Evolutionary conservation across 2,113 vertebrate genomes (phyloP), one percentile per base, ranked within the genome.

Genomic region (Axis porcinus): DNA sequence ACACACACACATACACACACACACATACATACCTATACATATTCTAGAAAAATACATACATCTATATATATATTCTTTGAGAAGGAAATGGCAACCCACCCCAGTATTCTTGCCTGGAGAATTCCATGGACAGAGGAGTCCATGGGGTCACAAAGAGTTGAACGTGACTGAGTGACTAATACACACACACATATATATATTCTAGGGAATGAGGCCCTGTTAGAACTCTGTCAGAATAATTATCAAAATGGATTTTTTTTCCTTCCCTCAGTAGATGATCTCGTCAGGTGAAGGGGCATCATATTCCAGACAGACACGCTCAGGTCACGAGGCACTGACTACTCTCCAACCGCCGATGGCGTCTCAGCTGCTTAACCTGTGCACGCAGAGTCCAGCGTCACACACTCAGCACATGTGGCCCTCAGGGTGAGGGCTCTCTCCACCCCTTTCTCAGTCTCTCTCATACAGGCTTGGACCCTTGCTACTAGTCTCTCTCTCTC

Each of bases 291-390:
- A 70, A 67, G 57, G 23, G 40, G 82, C 95, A 89, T 95, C 78
- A 57, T 79, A 97, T 76, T 96, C 67, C 83, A 97, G 91, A 97
- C 70, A 93, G 96, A 86, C 45, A 76, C 47, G 55, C 91, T 91
- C 95, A 43, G 58, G 82, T 86, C 23, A 27, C 93, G 62, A 82
- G n/a, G 45, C 11, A 2, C 28, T 47, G 88, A 85, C 82, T n/a
- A 50, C 52, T 36, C 92, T 94, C 91, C 95, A 92, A 47, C 19
- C 0, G 3, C 36, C 60, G 14, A 67, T 1, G 36, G 90, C 67
- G 60, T 90, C 60, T 33, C 17, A 54, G 76, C 23, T 62, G 85
- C 45, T 58, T 50, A 45, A 0, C 30, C 33, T 50, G 43, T 11
- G 27, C 43, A 14, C 2, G 7, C 3, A 8, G 58, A 30, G n/a